phyloP scores from a whole-genome alignment of 2,113 vertebrate species.

The Eptatretus burgeri region DNA sequence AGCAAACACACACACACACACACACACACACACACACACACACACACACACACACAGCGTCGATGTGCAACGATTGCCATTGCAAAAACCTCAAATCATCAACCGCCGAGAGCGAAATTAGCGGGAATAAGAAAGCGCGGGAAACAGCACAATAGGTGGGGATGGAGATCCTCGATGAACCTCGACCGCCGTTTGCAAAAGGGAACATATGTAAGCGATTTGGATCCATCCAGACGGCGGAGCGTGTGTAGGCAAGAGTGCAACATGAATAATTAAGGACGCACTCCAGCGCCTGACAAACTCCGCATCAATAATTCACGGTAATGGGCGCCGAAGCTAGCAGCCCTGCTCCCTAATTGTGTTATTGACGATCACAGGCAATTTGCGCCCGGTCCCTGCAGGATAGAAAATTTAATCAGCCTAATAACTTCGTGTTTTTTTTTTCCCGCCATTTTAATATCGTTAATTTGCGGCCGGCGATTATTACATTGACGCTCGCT shows the following conservation, averaged over 20 bases:
- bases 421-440: conserved; percentile 2
- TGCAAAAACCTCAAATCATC: too few relatives aligned
- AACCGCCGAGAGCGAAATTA: too few relatives aligned
- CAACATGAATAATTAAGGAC: conserved; percentile 4
- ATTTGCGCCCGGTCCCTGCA: conserved; percentile 5
- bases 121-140: too few relatives aligned
- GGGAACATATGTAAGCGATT: conserved; percentile 2
- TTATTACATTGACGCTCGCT: too few relatives aligned
- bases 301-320: conserved; percentile 7
- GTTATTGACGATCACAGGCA: conserved; percentile 6
- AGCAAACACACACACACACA: too few relatives aligned
- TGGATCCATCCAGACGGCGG: conserved; percentile 4
- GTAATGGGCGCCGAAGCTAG: conserved; percentile 4
- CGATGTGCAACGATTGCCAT: too few relatives aligned
- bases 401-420: conserved; percentile 6
- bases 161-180: too few relatives aligned
- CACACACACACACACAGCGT: too few relatives aligned
- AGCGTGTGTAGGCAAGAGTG: not conserved
- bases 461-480: too few relatives aligned
- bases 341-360: not conserved
- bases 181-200: too few relatives aligned
- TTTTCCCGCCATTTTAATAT: not conserved
- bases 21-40: too few relatives aligned
- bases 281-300: conserved; percentile 6
- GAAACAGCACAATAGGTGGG: too few relatives aligned